Evolutionary conservation across 2,113 vertebrate genomes (phyloP).

Genomic region (Emydura subglobosa): DNA sequence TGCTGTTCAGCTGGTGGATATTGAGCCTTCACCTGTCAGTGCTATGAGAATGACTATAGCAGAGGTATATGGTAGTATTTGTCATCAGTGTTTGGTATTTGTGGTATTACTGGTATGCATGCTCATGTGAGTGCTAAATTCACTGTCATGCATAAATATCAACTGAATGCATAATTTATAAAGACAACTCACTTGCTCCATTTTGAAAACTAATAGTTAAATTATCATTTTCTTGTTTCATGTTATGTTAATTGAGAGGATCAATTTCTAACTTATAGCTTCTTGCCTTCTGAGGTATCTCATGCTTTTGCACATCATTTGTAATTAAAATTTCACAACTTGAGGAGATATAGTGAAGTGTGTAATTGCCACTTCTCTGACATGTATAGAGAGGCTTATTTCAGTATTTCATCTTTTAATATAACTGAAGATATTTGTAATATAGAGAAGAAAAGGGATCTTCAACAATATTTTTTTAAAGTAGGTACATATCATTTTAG

Average conservation of each 20-base stretch:
- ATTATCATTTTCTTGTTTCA: not conserved
- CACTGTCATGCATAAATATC: not conserved
- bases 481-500: not conserved
- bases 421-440: not conserved
- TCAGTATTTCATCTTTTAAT: not conserved
- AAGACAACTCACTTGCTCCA: not conserved
- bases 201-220: not conserved
- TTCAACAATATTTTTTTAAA: not conserved
- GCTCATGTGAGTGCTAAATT: not conserved
- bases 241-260: not conserved
- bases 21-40: slow-evolving; percentile 98
- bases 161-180: slow-evolving; percentile 42
- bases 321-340: slow-evolving; percentile 3
- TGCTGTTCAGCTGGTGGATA: slow-evolving; percentile 97
- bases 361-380: not conserved
- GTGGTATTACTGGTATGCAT: slow-evolving; percentile 14
- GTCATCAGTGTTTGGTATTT: not conserved
- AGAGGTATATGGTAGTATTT: slow-evolving; percentile 86
- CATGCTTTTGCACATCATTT: not conserved
- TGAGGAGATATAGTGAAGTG: not conserved
- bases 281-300: not conserved
- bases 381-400: not conserved
- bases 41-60: slow-evolving; percentile 99
- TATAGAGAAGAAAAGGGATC: not conserved
- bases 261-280: not conserved